Conservation (phyloP, 1,140 invertebrate species). For the Drosophila pallidifrons region DNA sequence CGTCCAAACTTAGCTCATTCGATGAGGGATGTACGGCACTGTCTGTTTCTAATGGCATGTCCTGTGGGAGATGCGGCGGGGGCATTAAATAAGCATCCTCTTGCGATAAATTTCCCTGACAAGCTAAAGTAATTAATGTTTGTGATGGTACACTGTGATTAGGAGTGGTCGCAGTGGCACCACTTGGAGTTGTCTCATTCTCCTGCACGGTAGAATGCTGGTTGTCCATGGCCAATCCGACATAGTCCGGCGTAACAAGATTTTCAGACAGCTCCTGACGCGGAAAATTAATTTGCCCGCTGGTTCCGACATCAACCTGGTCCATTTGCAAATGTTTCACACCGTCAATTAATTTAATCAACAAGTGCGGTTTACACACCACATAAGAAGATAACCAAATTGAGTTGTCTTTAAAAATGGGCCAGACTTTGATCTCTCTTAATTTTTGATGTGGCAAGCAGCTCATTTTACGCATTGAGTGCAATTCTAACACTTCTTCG, state of each 20-base stretch:
- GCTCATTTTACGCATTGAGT: slow-evolving; percentile 4
- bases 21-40: background rate
- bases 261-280: slow-evolving; percentile 33
- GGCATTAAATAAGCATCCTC: slow-evolving; percentile 1
- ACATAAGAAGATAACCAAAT: slow-evolving; percentile 20
- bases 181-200: slow-evolving; percentile 1
- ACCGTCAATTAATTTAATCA: background rate
- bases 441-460: background rate
- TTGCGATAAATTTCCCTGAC: background rate
- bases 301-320: background rate
- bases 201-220: slow-evolving; percentile 2
- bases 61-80: slow-evolving; percentile 1
- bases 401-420: background rate
- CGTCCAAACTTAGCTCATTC: background rate
- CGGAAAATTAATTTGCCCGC: slow-evolving; percentile 10
- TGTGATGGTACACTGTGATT: slow-evolving; percentile 1
- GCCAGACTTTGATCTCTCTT: background rate
- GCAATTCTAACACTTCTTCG: slow-evolving; percentile 17
- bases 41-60: background rate
- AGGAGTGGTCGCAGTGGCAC: background rate
- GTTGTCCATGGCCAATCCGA: slow-evolving; percentile 2
- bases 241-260: slow-evolving; percentile 20
- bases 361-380: background rate
- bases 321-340: background rate
- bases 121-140: background rate